Percentiles rank a stretch among this genome's conserved stretches.
Evolutionary conservation across 2,888 invertebrate species (phyloP).

Genomic region (Sarcophaga variegata): DNA sequence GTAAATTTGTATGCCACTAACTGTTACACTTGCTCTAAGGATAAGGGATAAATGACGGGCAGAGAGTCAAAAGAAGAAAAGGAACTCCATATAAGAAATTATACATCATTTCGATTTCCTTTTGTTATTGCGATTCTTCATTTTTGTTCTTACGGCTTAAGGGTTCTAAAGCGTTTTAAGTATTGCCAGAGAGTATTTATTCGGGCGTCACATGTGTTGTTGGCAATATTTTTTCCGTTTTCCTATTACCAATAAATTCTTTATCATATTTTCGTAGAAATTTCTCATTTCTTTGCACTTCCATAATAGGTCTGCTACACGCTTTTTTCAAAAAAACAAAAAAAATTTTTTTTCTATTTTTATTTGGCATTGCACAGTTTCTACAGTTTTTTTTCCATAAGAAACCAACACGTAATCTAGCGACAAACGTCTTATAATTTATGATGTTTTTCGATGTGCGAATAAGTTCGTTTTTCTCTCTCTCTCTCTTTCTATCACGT

Average conservation of each 20-base stretch:
- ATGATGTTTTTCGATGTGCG: constrained; percentile 48
- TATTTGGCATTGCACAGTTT: constrained; percentile 55
- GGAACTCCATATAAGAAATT: constrained; percentile 52
- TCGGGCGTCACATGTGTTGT: constrained; percentile 63
- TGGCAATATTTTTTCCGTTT: constrained; percentile 48
- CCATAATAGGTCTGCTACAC: constrained; percentile 36
- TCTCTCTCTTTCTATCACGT: not conserved
- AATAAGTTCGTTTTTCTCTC: constrained; percentile 20
- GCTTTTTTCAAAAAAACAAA: not conserved
- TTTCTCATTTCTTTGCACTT: constrained; percentile 41
- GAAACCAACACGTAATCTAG: constrained; percentile 64
- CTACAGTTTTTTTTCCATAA: not conserved
- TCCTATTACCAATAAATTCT: constrained; percentile 45
- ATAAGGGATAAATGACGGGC: constrained; percentile 39
- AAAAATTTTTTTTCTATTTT: too few relatives aligned
- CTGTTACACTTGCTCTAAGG: constrained; percentile 56
- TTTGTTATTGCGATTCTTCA: constrained; percentile 11
- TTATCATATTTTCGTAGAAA: constrained; percentile 29
- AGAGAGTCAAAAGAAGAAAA: constrained; percentile 32
- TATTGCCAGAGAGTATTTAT: constrained; percentile 6
- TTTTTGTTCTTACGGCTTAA: constrained; percentile 13
- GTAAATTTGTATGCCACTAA: constrained; percentile 69
- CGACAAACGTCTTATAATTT: constrained; percentile 65
- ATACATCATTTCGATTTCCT: constrained; percentile 58
- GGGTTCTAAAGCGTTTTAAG: not conserved